phyloP scores from a whole-genome alignment of 2,888 invertebrate genomes.

The Harpalus rubripes region DNA sequence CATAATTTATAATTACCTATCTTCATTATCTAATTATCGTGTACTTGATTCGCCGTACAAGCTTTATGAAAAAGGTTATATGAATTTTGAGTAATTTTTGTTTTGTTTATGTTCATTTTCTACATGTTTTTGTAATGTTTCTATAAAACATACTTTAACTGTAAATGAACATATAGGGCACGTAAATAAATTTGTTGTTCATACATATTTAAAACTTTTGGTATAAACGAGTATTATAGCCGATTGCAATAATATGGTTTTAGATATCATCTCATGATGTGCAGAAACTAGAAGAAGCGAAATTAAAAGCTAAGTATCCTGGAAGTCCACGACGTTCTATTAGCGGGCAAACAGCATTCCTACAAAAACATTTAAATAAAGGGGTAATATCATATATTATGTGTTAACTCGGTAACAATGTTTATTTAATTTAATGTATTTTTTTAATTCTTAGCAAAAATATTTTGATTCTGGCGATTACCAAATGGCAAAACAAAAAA shows the following conservation, averaged over 20 bases:
- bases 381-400: constrained; percentile 84
- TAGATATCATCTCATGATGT: constrained; percentile 83
- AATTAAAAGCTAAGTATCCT: constrained; percentile 93
- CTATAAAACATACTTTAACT: no score
- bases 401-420: background rate
- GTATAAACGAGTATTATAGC: no score
- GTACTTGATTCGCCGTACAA: no score
- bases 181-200: no score
- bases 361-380: constrained; percentile 96
- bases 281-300: constrained; percentile 94
- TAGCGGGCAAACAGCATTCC: constrained; percentile 92
- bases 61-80: no score
- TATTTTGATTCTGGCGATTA: constrained; percentile 99
- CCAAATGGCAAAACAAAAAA: constrained; percentile 98
- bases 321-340: constrained; percentile 76
- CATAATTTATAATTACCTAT: no score
- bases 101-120: no score
- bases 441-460: constrained; percentile 86
- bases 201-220: no score
- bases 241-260: constrained; percentile 68
- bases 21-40: no score
- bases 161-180: no score
- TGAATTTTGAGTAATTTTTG: no score
- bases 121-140: no score
- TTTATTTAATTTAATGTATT: background rate